Base-by-base conservation (phyloP, 2,888 invertebrate genomes). In the Dexiosoma caninum region DNA sequence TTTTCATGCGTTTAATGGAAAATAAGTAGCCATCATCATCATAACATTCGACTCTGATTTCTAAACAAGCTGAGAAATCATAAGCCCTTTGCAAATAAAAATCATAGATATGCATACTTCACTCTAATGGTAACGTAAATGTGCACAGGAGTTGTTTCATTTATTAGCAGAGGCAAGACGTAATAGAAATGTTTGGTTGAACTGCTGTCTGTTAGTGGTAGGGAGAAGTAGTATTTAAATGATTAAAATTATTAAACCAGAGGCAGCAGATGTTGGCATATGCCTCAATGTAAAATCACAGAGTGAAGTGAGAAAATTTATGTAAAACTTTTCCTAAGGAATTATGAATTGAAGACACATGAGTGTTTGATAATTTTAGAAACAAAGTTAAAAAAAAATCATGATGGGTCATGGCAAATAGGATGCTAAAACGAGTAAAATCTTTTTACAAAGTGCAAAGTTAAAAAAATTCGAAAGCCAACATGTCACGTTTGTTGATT, bases 21-120 rank as follows among this genome's bases (percentile, higher is more conserved):
- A 55, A 44, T 44, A 72, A 72, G 62, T 55, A 55, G 42, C 44
- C 12, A 55, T 37, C 21, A 27, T 27, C 27, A 27, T 6, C 6
- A 57, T 27, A 57, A 40, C 16, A 49, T 74, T 79, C 32, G 46
- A 32, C 27, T 62, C 23, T 74, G 72, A 78, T 62, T 78, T 53
- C 62, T 53, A 60, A 72, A 72, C 37, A 72, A 67, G 78, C 62
- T 27, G 60, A 37, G 16, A 57, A 74, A 69, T 51, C 67, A 46
- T 12, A 74, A 74, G 78, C 57, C 55, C 49, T 74, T 69, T n/a
- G 64, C 57, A 74, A 79, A 79, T 74, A 74, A 32, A 69, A 74
- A 30, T 64, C 64, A 46, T 46, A n/a, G n/a, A n/a, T n/a, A 64
- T 57, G 57, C 78, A 78, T 59, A 78, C 66, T 72, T 51, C 30